Percentiles rank a stretch among this genome's conserved stretches.
Evolutionary conservation across 2,888 invertebrate genomes (phyloP).

Genomic region (Monochamus alternatus): DNA sequence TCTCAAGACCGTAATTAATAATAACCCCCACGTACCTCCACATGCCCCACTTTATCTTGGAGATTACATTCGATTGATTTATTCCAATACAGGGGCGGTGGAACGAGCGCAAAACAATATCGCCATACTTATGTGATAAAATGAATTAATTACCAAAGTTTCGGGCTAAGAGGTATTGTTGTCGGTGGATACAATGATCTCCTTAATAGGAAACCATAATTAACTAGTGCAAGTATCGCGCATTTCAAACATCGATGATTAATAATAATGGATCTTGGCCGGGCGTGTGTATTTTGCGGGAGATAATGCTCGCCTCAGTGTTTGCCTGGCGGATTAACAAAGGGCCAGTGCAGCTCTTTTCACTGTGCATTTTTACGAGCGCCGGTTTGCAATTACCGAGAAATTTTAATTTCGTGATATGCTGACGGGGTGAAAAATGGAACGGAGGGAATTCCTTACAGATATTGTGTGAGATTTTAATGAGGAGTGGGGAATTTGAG

Average conservation of each 20-base stretch:
- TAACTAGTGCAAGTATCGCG: conserved; percentile 37
- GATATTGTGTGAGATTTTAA: not conserved
- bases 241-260: conserved; percentile 35
- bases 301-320: conserved; percentile 4
- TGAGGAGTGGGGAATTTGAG: too few species aligned
- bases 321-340: conserved; percentile 15
- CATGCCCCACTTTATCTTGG: conserved; percentile 34
- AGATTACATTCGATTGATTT: conserved; percentile 48
- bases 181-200: conserved; percentile 44
- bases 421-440: conserved; percentile 19
- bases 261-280: conserved; percentile 31
- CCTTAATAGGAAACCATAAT: conserved; percentile 40
- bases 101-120: conserved; percentile 44
- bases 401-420: conserved; percentile 15
- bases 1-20: not conserved
- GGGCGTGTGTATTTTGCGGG: not conserved
- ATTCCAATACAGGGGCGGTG: conserved; percentile 32
- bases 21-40: not conserved
- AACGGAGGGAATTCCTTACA: not conserved
- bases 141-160: conserved; percentile 49
- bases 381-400: not conserved
- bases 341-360: conserved; percentile 12
- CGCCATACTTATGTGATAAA: conserved; percentile 41
- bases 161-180: conserved; percentile 46
- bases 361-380: conserved; percentile 14